Base-by-base conservation (phyloP, 2,888 invertebrate genomes). In the Catocala fraxini region DNA sequence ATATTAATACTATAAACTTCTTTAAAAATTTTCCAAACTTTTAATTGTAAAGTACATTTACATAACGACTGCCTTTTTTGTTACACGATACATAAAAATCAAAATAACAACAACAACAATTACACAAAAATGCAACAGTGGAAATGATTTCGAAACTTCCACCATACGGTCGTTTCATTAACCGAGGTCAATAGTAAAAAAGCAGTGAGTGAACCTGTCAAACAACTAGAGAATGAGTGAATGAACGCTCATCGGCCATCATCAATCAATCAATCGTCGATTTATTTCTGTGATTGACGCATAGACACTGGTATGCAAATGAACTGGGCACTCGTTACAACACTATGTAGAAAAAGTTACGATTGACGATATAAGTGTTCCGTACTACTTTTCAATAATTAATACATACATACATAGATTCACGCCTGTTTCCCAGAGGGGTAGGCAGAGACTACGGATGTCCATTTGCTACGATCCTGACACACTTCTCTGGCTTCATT, bases 261-360 rank as follows among this genome's bases (percentile, higher is more conserved):
- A 89, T 91, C 83, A 87, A 91, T 93, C 90, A 89, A 87, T 87
- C 89, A 85, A 83, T 85, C 83, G 81, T 84, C 83, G 81, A 84
- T 85, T 83, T 85, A 84, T 86, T 87, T 89, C 83, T 84, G 78
- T 92, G 92, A 93, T 92, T 92, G 93, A 93, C 92, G 87, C 77
- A 78, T 87, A 89, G 92, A 92, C 91, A 91, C 88, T 84, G 90
- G 86, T 82, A 85, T 81, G 85, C 84, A 91, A 92, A 93, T 92
- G 92, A 92, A 86, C 71, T 83, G 80, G 82, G 80, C 71, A 69
- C 64, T 71, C 68, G 70, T 76, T 74, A 73, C 60, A 61, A 61
- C 55, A 49, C 52, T 48, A 25, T 25, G 52, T 55, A 63, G 65
- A 75, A 71, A 73, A 68, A 62, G 51, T 46, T 59, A 5, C 47